Base-by-base conservation (phyloP, 2,888 invertebrate genomes). In the Criorhina ranunculi region DNA sequence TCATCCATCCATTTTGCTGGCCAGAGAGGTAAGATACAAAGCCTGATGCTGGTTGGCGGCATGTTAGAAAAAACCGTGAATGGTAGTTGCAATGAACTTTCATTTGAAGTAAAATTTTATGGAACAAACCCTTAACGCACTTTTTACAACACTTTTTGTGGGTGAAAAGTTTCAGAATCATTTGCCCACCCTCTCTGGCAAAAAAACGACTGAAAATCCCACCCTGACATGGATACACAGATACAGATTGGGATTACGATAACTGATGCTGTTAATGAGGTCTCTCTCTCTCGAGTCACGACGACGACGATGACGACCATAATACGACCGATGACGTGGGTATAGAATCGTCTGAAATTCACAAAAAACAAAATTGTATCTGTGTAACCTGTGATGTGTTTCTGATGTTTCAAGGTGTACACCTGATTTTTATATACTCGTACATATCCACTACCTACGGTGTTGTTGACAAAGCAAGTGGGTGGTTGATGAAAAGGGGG, bases 91-190 rank as follows among this genome's bases (percentile, higher is more conserved):
- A 51, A 66, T 15, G 51, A 55, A 35, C n/a, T 46, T 55, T 29
- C 35, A 76, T 76, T 76, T 76, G 59, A 60, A 69, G n/a, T 76
- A 76, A 51, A 24, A 59, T 44, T 69, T 60, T 69, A 53, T 60
- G 24, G 59, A 29, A 12, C 51, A 4, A 24, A 1, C 24, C 24
- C 24, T 24, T 24, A 3, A 24, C 24, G 24, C 24, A 24, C 24
- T 24, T 1, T 24, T n/a, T n/a, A n/a, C n/a, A n/a, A n/a, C n/a
- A n/a, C n/a, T n/a, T n/a, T n/a, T n/a, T n/a, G n/a, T n/a, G n/a
- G n/a, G n/a, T n/a, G n/a, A n/a, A n/a, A n/a, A n/a, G 24, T 24
- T 4, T 4, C 24, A 24, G 24, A 24, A 24, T 24, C 24, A 1
- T 24, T 1, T 24, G 24, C 8, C 44, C 46, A 5, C 9, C 19